Conservation (phyloP, 1,140 invertebrate species). For the Helicoverpa armigera region DNA sequence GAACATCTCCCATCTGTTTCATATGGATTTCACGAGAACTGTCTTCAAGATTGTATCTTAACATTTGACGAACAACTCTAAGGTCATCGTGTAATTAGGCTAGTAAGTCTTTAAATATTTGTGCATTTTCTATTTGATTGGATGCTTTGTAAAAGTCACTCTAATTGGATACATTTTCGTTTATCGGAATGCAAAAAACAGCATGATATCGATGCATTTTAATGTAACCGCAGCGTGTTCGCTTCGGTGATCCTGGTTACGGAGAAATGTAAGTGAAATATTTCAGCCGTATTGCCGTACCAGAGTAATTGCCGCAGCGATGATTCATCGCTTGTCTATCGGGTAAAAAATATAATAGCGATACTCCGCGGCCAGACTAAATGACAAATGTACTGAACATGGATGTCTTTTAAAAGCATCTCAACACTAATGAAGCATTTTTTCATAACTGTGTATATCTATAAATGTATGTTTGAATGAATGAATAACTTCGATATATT, state of each 20-base stretch:
- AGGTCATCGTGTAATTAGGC: constrained; percentile 75
- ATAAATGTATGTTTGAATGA: constrained; percentile 75
- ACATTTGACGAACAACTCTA: constrained; percentile 60
- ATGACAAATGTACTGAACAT: constrained; percentile 3
- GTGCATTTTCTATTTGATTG: constrained; percentile 73
- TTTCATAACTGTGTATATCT: constrained; percentile 49
- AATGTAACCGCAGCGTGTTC: constrained; percentile 27
- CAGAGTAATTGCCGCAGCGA: constrained; percentile 9
- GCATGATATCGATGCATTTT: constrained; percentile 36
- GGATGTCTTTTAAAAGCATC: constrained; percentile 47
- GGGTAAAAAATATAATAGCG: background rate
- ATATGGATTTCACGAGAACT: constrained; percentile 16
- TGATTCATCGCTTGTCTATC: constrained; percentile 31
- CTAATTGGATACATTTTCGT: constrained; percentile 42
- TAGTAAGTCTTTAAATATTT: constrained; percentile 73
- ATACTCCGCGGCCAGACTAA: constrained; percentile 16
- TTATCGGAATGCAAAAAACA: constrained; percentile 29
- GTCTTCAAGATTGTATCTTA: constrained; percentile 69
- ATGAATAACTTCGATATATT: constrained; percentile 71
- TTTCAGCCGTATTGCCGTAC: constrained; percentile 4
- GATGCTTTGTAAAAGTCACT: constrained; percentile 66
- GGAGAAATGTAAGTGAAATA: constrained; percentile 20
- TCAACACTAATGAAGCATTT: constrained; percentile 53
- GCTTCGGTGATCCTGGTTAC: constrained; percentile 26
- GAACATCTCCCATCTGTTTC: constrained; percentile 45